Base-by-base conservation (phyloP, 2,797 vertebrate species). In the Psittacula echo region DNA sequence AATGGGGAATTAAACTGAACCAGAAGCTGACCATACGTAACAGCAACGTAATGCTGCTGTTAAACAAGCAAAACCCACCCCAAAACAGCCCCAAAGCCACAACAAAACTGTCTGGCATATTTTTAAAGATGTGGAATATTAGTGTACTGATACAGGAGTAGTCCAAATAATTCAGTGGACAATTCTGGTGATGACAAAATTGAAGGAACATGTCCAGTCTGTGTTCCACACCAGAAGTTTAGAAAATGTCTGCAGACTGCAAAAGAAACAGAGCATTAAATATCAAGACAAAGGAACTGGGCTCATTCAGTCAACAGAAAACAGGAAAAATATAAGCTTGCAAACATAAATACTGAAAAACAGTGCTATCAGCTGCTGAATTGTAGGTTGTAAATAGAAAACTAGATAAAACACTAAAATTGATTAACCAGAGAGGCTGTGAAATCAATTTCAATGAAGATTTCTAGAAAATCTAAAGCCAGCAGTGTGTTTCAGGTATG, bases 271-370 rank as follows among this genome's bases (percentile, higher is more conserved):
- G 22, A 61, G 20, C 39, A 75, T 44, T 73, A 84, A 47, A 37
- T 54, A 80, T 14, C 30, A 79, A 73, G 67, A 79, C 47, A 86
- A 87, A 42, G 37, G 42, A 93, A 56, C 24, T 64, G 34, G 39
- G n/a, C 54, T 93, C 54, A 81, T 68, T 93, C 44, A 64, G 44
- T 71, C 79, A 94, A 92, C 27, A 92, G 72, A 82, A 70, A 81
- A 32, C 53, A 88, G 26, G 66, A 92, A 85, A 81, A 86, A 13
- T 0, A 0, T 13, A 89, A 67, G 47, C 7, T 44, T 83, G 44
- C 22, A 79, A 85, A 77, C 15, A 79, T 50, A 48, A 87, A 89
- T 66, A 89, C 51, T 92, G 47, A 70, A 78, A 86, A 53, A 1
- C 15, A 61, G 53, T 7, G 23, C 34, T 54, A 41, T 0, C 7